phyloP scores from a whole-genome alignment of 2,888 invertebrate species.

The Diaphora mendica region DNA sequence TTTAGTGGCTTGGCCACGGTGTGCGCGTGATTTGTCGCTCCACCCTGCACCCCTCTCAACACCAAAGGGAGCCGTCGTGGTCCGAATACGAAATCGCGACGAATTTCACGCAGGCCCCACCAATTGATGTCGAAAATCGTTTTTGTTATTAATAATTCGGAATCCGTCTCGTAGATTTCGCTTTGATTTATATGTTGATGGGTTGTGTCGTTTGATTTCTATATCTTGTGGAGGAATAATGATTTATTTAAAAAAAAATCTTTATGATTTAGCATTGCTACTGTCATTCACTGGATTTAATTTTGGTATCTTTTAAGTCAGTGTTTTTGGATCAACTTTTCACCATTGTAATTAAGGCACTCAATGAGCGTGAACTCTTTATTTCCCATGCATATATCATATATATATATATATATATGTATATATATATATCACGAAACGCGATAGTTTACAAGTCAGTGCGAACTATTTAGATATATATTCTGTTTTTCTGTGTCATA shows the following conservation, averaged over 20 bases:
- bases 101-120: constrained; percentile 58
- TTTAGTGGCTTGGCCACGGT: constrained; percentile 65
- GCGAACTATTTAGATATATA: no score
- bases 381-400: no score
- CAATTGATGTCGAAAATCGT: constrained; percentile 69
- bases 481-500: no score
- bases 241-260: background rate
- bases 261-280: background rate
- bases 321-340: no score
- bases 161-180: constrained; percentile 58
- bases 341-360: no score
- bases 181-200: constrained; percentile 51
- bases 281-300: background rate
- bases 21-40: constrained; percentile 77
- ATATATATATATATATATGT: no score
- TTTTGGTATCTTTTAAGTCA: background rate
- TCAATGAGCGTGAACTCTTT: no score
- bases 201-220: constrained; percentile 31
- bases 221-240: background rate
- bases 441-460: no score
- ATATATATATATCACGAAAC: no score
- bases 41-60: constrained; percentile 50
- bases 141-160: constrained; percentile 72
- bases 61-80: constrained; percentile 60
- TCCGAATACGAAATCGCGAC: constrained; percentile 68